Evolutionary conservation across 2,113 vertebrate species (phyloP).

Genomic region (Menura novaehollandiae): DNA sequence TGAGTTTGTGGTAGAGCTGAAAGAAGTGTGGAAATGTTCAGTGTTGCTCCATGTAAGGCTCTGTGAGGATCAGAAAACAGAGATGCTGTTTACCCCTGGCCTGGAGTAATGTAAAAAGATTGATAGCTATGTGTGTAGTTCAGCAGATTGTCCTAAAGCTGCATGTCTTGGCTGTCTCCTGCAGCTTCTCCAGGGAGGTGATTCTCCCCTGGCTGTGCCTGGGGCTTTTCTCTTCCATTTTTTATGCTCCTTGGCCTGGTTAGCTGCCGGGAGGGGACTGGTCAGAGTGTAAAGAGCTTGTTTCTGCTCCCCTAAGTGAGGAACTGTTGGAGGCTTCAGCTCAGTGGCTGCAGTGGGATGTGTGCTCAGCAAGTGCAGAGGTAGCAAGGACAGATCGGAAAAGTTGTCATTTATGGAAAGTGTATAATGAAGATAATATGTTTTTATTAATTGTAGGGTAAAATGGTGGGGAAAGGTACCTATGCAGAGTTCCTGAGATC

Average conservation of each 20-base stretch:
- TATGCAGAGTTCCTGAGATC: slow-evolving; percentile 86
- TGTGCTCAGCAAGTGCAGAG: neutral
- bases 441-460: slow-evolving; percentile 78
- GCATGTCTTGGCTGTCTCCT: neutral
- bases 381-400: neutral
- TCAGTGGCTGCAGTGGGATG: neutral
- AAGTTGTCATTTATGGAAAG: neutral
- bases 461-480: slow-evolving; percentile 86
- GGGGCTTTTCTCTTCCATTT: neutral
- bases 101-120: neutral
- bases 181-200: neutral
- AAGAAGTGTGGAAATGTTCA: neutral
- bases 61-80: neutral
- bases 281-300: neutral
- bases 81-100: neutral
- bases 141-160: neutral
- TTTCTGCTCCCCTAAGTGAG: neutral
- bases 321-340: neutral
- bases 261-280: neutral
- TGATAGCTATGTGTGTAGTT: neutral
- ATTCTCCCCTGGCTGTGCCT: neutral
- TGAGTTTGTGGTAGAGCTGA: neutral
- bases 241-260: neutral
- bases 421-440: neutral
- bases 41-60: neutral